Base-by-base conservation (phyloP, 2,113 vertebrate species). In the Mugil cephalus region DNA sequence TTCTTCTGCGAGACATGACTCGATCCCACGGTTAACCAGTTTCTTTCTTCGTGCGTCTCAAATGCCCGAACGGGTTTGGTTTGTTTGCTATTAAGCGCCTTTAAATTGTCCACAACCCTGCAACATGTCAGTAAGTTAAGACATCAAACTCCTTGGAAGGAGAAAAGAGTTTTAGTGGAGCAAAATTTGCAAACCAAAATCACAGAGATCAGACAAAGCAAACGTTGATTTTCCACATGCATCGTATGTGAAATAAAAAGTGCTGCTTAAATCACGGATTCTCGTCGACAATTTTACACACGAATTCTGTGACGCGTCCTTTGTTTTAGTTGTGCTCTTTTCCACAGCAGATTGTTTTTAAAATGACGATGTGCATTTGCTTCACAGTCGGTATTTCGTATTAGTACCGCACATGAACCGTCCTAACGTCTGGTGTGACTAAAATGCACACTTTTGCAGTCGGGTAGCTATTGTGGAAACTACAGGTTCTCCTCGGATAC, bases 1-100 rank as follows among this genome's bases (percentile, higher is more conserved):
- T 96, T 92, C 94, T 94, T 95, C 94, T 92, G 91, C 91, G 94
- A 91, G 95, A 94, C 94, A 97, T 96, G 93, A 88, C 91, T 91
- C 59, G 63, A 66, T 79, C 62, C 88, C 15, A 63, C 46, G 46
- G 45, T 84, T 75, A 61, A 80, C 21, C 15, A 21, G 39, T 69
- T 86, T 88, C 72, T 70, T 84, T 84, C 86, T 83, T 88, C 53
- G 65, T 72, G 43, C 1, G 50, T 67, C 82, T 81, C 86, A 91
- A 91, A 89, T 79, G 79, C 64, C 77, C 62, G 74, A 55, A 79
- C 84, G 55, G 45, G 47, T 67, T 81, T 64, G 58, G 42, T 72
- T 78, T 70, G 85, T 75, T 81, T 18, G 59, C 34, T 40, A 81
- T 58, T 54, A 67, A 78, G 34, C 43, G 70, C 54, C 73, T 85